phyloP scores from a whole-genome alignment of 2,797 vertebrate genomes.

The Poecilia picta region DNA sequence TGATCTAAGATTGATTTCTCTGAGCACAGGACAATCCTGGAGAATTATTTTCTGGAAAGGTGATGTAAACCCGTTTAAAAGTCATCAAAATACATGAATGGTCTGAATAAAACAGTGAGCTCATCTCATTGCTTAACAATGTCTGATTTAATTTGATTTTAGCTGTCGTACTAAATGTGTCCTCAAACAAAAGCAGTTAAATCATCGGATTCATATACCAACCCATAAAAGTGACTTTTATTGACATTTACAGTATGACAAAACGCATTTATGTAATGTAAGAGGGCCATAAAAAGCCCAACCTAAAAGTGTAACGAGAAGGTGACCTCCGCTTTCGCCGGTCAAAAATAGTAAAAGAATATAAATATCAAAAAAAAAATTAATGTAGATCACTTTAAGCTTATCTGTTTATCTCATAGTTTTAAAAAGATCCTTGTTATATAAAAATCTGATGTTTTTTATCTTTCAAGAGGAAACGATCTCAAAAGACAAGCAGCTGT shows the following conservation, averaged over 20 bases:
- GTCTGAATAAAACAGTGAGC: neutral
- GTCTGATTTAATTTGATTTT: neutral
- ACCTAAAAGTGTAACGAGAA: neutral
- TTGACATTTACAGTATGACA: neutral
- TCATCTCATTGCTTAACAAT: neutral
- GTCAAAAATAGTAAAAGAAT: neutral
- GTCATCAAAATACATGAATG: too few relatives aligned
- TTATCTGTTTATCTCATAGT: neutral
- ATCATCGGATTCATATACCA: neutral
- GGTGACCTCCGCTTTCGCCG: neutral
- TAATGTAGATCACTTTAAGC: neutral
- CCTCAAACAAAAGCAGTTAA: conserved; percentile 4
- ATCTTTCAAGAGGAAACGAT: neutral
- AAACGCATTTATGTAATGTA: neutral
- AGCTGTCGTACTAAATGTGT: neutral
- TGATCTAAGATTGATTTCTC: neutral
- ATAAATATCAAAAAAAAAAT: neutral
- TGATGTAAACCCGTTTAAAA: neutral
- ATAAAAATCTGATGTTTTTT: neutral
- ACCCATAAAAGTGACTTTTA: neutral
- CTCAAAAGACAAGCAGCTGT: neutral
- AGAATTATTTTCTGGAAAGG: neutral
- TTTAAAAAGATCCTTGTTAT: neutral
- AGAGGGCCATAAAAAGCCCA: neutral
- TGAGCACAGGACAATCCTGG: neutral